Evolutionary conservation across 1,140 invertebrate species (phyloP).

Genomic region (Bombus vancouverensis): DNA sequence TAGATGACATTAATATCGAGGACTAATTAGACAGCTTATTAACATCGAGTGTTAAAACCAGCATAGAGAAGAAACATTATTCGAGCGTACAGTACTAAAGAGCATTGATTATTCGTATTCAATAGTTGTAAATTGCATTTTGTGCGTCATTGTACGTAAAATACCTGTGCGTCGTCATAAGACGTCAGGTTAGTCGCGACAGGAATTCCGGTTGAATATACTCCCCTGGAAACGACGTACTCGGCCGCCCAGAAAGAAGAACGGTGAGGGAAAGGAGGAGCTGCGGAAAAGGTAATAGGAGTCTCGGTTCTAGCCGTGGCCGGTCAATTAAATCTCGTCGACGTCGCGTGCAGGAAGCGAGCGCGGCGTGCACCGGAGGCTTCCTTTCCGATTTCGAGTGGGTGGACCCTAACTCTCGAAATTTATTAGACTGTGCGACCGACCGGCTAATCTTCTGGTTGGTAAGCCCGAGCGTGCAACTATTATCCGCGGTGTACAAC

Average conservation of each 20-base stretch:
- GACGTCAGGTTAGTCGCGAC: conserved; percentile 25
- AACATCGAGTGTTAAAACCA: too few species aligned
- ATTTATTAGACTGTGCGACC: conserved; percentile 69
- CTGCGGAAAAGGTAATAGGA: conserved; percentile 54
- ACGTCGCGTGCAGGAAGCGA: conserved; percentile 70
- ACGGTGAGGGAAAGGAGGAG: conserved; percentile 20
- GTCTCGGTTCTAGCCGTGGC: conserved; percentile 57
- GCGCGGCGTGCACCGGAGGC: conserved; percentile 66
- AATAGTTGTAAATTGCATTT: background rate
- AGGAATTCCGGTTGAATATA: conserved; percentile 25
- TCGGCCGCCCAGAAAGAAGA: conserved; percentile 23
- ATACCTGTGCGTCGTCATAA: conserved; percentile 11
- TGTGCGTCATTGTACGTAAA: background rate
- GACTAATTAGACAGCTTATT: too few species aligned
- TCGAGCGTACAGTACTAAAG: too few species aligned
- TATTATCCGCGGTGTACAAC: conserved; percentile 57
- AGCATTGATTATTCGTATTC: background rate
- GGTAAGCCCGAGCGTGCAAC: conserved; percentile 55
- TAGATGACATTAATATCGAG: background rate
- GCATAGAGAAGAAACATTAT: too few species aligned
- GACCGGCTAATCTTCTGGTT: conserved; percentile 60
- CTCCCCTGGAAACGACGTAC: background rate
- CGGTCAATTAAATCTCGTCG: conserved; percentile 71
- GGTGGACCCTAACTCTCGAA: conserved; percentile 64
- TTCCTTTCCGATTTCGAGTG: conserved; percentile 71